These are phyloP conservation scores for Ochropleura leucogaster DNA, from an alignment of 2,888 invertebrate species.

Conservation along the genomic window DNA sequence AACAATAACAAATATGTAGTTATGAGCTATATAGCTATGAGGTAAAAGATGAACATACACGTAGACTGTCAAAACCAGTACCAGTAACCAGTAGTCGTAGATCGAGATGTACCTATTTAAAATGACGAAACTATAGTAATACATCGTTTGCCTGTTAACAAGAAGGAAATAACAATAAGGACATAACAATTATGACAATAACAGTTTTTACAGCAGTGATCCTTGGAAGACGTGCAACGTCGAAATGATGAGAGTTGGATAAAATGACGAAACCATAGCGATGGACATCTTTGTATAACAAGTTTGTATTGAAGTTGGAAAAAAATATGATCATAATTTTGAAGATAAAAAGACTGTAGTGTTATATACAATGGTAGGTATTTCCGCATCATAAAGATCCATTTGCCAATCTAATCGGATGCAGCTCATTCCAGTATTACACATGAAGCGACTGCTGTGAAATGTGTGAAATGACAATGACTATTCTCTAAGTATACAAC, in stretches of 20 bases:
- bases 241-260: background rate
- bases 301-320: background rate
- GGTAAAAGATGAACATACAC: no score
- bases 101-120: no score
- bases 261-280: conserved; percentile 3
- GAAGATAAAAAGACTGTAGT: background rate
- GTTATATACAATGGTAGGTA: background rate
- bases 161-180: background rate
- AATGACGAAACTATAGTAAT: no score
- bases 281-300: background rate
- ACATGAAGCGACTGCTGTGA: background rate
- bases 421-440: background rate
- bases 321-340: conserved; percentile 5
- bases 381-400: background rate
- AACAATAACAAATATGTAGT: background rate
- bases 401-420: background rate
- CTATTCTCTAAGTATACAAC: no score
- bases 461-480: no score
- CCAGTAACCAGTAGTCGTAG: no score
- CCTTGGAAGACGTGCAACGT: background rate
- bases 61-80: no score
- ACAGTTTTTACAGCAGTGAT: background rate
- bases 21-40: no score
- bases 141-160: background rate
- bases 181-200: background rate